Percentiles rank a stretch among this genome's conserved stretches.
Evolutionary conservation across 2,797 vertebrate genomes (phyloP).

Genomic region (Cottoperca gobio): DNA sequence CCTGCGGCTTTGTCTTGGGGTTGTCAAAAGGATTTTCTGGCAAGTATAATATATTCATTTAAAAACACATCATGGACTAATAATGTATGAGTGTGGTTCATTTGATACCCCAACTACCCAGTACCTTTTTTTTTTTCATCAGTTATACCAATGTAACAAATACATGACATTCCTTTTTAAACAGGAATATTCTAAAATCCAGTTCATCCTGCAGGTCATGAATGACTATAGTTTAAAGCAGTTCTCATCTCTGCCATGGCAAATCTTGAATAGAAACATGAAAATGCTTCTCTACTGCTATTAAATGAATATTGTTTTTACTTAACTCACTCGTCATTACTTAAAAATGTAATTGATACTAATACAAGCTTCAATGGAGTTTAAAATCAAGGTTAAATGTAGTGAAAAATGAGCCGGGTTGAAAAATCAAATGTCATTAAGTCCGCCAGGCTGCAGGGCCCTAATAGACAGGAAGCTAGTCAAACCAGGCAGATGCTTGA

Average conservation of each 20-base stretch:
- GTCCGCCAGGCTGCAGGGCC: conserved; percentile 31
- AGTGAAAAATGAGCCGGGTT: conserved; percentile 53
- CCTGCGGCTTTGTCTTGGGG: neutral
- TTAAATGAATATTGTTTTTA: conserved; percentile 21
- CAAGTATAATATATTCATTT: too few species aligned
- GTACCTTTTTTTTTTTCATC: too few species aligned
- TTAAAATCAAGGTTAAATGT: conserved; percentile 66
- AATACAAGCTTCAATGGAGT: conserved; percentile 48
- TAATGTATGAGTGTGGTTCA: neutral
- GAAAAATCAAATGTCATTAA: conserved; percentile 62
- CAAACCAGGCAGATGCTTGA: conserved; percentile 19
- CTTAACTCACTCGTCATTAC: conserved; percentile 31
- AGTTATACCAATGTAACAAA: neutral
- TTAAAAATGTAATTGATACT: conserved; percentile 50
- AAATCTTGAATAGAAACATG: neutral
- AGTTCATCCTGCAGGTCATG: neutral
- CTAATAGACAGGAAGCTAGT: conserved; percentile 37
- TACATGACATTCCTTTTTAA: neutral
- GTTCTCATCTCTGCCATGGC: neutral
- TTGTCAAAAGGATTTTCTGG: neutral
- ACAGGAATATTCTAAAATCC: neutral
- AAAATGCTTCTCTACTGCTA: neutral
- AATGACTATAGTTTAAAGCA: neutral
- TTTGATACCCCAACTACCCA: neutral
- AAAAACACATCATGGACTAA: neutral